Conservation (phyloP, 2,888 invertebrate species). For the Octodonta nipae region DNA sequence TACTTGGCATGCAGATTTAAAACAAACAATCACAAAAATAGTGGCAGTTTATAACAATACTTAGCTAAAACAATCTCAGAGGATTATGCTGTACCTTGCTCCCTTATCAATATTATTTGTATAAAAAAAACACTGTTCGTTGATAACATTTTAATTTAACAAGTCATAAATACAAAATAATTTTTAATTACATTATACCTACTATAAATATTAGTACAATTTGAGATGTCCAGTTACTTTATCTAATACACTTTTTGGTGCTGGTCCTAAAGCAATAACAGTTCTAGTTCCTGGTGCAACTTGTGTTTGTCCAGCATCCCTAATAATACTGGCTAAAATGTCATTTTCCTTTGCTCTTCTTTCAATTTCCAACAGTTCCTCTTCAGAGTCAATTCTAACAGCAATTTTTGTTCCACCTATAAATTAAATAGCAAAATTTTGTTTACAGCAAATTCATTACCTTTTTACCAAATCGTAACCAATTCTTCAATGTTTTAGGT, state of each 20-base stretch:
- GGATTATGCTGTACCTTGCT: no score
- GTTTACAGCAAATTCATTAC: neutral
- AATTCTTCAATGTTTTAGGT: constrained; percentile 46
- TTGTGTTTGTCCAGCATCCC: constrained; percentile 89
- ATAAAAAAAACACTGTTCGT: no score
- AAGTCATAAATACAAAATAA: no score
- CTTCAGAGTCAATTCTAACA: constrained; percentile 64
- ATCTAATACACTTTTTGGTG: constrained; percentile 60
- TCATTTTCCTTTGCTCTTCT: constrained; percentile 55
- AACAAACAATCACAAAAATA: no score
- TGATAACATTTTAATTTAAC: no score
- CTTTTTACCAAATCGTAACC: constrained; percentile 35
- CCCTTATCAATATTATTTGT: no score
- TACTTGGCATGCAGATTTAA: no score
- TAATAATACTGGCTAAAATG: constrained; percentile 59
- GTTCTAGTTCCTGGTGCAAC: constrained; percentile 79
- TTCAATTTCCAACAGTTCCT: constrained; percentile 54
- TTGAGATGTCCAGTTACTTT: constrained; percentile 78
- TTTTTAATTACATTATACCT: no score
- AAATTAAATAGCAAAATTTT: constrained; percentile 7
- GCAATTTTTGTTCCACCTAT: constrained; percentile 76
- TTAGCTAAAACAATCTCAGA: no score
- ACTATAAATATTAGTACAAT: constrained; percentile 66
- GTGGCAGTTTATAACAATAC: no score
- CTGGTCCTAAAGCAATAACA: constrained; percentile 88